Evolutionary conservation across 2,797 vertebrate genomes (phyloP), one percentile per base, ranked within the genome.

Genomic region (Sebastes steindachneri): DNA sequence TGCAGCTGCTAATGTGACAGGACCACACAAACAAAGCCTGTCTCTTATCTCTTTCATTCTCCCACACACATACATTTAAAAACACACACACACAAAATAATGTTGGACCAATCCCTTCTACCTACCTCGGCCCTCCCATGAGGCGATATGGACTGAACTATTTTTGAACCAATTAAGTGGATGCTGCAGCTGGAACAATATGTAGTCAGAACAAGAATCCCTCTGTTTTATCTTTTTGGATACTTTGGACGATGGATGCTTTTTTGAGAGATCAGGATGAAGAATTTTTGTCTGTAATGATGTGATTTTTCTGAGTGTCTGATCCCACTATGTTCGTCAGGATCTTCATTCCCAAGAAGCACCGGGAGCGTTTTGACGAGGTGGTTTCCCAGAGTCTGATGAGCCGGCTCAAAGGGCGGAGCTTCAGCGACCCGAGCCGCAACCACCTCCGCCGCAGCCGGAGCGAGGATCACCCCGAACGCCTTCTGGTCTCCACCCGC

Each of bases 311-410:
- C 37, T 86, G 77, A 83, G 29, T 77, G 33, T 84, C 45, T 82
- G 73, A 73, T 86, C 77, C 73, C 71, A 57, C 74, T 77, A 94
- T 94, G 41, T 90, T 94, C 60, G 35, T 63, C 95, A 99, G 98
- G 96, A 99, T 99, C 90, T 99, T 99, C 95, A 99, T 99, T 94
- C 98, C 98, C 82, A 98, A 98, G 95, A 99, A 99, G 92, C 98
- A 99, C 92, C 95, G 98, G 83, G 97, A 98, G 84, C 97, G 98
- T 63, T 99, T 99, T 48, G 98, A 99, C 35, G 98, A 99, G 88
- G 97, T 99, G 86, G 98, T 99, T 64, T 98, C 97, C 0, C 98
- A 99, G 95, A 98, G 97, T 77, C 95, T 99, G 80, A 96, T 99
- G 94, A 97, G 97, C 93, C 97, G 98, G 19, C 91, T 99, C 58